Percentiles rank a stretch among this genome's conserved stretches.
Conservation (phyloP, 2,113 vertebrate genomes). For the Amphiprion ocellaris region DNA sequence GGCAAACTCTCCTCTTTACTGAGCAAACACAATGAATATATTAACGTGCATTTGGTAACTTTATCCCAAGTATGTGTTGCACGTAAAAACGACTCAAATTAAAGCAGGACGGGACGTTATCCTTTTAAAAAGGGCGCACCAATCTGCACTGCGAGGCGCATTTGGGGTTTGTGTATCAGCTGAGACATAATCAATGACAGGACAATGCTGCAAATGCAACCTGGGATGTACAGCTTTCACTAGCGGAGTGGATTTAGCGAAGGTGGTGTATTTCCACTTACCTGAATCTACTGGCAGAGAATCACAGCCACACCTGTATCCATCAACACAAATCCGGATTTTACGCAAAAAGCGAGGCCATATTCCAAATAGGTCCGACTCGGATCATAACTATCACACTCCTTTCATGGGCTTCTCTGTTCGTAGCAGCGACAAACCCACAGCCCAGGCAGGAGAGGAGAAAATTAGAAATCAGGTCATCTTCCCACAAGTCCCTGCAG, state of each 20-base stretch:
- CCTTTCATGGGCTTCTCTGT: constrained; percentile 49
- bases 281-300: constrained; percentile 49
- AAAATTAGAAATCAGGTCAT: constrained; percentile 84
- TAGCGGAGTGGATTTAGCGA: neutral
- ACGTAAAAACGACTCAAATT: constrained; percentile 1
- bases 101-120: neutral
- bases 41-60: neutral
- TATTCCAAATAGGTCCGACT: constrained; percentile 30
- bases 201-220: neutral
- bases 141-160: neutral
- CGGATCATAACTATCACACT: constrained; percentile 24
- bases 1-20: neutral
- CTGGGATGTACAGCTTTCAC: neutral
- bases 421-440: constrained; percentile 55
- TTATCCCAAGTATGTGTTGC: neutral
- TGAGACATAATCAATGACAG: neutral
- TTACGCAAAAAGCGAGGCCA: constrained; percentile 6
- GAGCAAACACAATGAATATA: neutral
- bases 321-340: constrained; percentile 56
- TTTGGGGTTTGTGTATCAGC: neutral
- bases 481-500: constrained; percentile 80
- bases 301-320: constrained; percentile 33
- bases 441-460: constrained; percentile 70
- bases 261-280: constrained; percentile 47
- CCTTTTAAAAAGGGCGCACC: neutral